Base-by-base conservation (phyloP, 2,797 vertebrate species). In the Spinus pinus region DNA sequence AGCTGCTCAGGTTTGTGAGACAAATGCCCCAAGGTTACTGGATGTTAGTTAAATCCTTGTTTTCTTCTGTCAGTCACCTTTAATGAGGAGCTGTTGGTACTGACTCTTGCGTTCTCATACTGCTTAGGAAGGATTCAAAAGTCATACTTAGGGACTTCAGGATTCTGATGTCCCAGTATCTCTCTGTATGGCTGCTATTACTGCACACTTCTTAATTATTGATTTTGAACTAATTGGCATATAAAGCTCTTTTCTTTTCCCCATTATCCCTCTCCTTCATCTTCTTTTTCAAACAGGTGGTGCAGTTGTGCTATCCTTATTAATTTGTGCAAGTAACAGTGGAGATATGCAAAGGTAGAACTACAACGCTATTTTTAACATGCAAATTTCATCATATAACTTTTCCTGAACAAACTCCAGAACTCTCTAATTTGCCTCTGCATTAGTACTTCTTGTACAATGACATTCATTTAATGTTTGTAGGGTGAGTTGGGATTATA, bases 21-120 rank as follows among this genome's bases (percentile, higher is more conserved):
- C 71, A 87, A 89, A 91, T 67, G 84, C 92, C 83, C 84, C 90
- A 96, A 94, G 93, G 96, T 96, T 92, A 89, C 46, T 53, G 71
- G 41, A 64, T 80, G 64, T 86, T 93, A 33, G 80, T 81, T 90
- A 94, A 75, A 94, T 65, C 61, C 64, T 70, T 90, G 53, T 80
- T 91, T 89, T 85, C 81, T 87, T 88, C 71, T 89, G 67, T 88
- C 90, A 90, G 44, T 95, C 93, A 93, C 94, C 83, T 95, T 90
- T 85, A 89, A 92, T 81, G 93, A 93, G 92, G 81, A 92, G 27
- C 33, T 92, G 44, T 60, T 73, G 57, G 23, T 84, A 54, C 60
- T 62, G 77, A 46, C 58, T 90, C 28, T 10, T 79, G 44, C 27
- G 71, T 87, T 94, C 82, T 86, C 64, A 5, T 53, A 8, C 35